Evolutionary conservation across 2,888 invertebrate species (phyloP).

Genomic region (Bellardia bayeri): DNA sequence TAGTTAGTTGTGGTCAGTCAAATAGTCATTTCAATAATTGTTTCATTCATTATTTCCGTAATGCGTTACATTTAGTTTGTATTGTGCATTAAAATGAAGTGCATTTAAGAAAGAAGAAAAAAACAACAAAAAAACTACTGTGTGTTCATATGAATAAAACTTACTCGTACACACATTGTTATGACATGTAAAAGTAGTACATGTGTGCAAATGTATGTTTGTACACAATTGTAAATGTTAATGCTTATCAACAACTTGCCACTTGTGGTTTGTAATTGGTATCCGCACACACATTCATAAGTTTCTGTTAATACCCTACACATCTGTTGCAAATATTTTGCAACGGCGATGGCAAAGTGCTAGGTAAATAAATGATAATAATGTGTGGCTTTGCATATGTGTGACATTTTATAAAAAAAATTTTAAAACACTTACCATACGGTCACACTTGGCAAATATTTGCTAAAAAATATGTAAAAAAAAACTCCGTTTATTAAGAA

Average conservation of each 20-base stretch:
- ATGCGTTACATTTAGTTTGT: slow-evolving; percentile 14
- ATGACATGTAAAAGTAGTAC: background rate
- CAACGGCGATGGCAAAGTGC: no score
- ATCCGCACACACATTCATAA: background rate
- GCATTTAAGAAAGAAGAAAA: background rate
- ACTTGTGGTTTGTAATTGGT: slow-evolving; percentile 55
- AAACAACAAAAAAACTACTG: background rate
- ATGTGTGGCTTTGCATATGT: no score
- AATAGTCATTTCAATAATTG: slow-evolving; percentile 49
- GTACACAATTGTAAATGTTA: slow-evolving; percentile 27
- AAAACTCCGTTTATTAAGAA: no score
- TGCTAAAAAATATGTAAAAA: no score
- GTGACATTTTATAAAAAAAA: no score
- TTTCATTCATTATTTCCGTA: slow-evolving; percentile 50
- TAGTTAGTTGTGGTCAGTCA: slow-evolving; percentile 33
- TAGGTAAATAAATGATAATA: no score
- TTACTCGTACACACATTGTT: background rate
- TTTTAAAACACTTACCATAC: no score
- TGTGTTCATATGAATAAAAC: background rate
- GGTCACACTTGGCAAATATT: no score
- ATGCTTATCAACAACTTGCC: slow-evolving; percentile 58
- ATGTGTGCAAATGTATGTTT: background rate
- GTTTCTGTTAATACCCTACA: background rate
- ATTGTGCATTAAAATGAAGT: slow-evolving; percentile 30
- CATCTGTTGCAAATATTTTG: slow-evolving; percentile 1